Evolutionary conservation across 2,888 invertebrate genomes (phyloP).

Genomic region (Cerastis leucographa): DNA sequence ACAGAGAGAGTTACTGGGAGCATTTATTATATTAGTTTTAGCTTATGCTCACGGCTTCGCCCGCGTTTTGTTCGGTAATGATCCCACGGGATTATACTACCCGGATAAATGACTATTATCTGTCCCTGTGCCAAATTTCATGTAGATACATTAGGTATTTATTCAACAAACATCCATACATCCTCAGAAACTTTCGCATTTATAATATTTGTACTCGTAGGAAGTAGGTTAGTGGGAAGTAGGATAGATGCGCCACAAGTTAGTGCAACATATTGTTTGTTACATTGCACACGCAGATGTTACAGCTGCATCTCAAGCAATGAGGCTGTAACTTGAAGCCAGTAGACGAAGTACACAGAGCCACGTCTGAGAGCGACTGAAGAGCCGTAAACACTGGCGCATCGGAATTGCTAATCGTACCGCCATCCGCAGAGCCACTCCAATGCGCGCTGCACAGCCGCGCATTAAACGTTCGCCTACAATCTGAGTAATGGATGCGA

Average conservation of each 20-base stretch:
- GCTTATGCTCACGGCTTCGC: too few species aligned
- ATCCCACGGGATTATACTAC: too few species aligned
- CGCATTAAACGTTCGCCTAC: conserved; percentile 51
- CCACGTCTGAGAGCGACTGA: conserved; percentile 52
- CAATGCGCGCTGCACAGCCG: conserved; percentile 57
- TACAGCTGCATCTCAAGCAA: conserved; percentile 17
- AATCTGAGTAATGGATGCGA: conserved; percentile 58
- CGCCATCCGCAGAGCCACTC: conserved; percentile 59
- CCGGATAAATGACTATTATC: too few species aligned
- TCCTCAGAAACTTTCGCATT: too few species aligned
- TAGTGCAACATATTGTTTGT: not conserved
- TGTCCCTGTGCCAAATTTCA: too few species aligned
- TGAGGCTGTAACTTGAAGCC: conserved; percentile 22
- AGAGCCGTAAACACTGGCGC: conserved; percentile 65
- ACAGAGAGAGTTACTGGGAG: not conserved
- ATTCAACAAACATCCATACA: too few species aligned
- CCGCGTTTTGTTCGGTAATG: too few species aligned
- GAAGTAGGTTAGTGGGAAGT: too few species aligned
- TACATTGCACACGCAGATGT: not conserved
- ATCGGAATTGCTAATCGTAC: conserved; percentile 71
- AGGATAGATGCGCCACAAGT: not conserved
- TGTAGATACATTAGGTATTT: too few species aligned
- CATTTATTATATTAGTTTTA: not conserved
- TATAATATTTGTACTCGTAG: too few species aligned
- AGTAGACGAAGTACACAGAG: conserved; percentile 29